Evolutionary conservation across 53 echinoderm and acorn worm species (phyloP), one percentile per base, ranked within the genome.

Genomic region (Echinometra lucunter): DNA sequence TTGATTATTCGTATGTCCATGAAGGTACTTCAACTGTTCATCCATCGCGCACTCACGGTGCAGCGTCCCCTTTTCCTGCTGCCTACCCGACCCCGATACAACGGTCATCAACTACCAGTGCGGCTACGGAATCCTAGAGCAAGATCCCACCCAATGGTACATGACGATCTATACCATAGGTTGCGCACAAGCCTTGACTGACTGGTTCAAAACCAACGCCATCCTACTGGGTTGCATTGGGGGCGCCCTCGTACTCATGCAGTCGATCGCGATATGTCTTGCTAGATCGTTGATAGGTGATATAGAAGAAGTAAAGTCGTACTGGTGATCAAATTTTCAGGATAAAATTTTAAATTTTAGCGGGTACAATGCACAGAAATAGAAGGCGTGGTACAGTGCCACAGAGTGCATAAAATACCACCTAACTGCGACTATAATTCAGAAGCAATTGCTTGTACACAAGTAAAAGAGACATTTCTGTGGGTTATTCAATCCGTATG

Each of bases 21-120:
- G 21, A 78, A 98, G 99, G 66, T 98, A 98, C 88, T 98, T 96
- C 87, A 92, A 90, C 69, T 98, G 99, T 82, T 74, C 91, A 18
- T 97, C 97, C 15, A 91, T 93, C 4, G 99, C 99, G 13, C 82
- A 82, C 45, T 95, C 97, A 13, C 66, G 63, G 35, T 98, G 99
- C 66, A 96, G 99, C 67, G 99, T 98, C 47, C 99, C 99, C 6
- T 98, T 63, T 92, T 98, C 99, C 10, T 98, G 99, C 82, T 98
- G 99, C 81, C 17, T 94, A 17, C 94, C 97, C 58, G 96, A 95
- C 17, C 94, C 92, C 1, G 58, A 2, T 11, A 66, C 57, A 0
- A 96, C 75, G 30, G 97, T 98, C 2, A 78, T 96, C 90, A 98
- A 98, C 96, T 98, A 98, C 92, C 99, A 98, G 81, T 98, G 99